phyloP scores from a whole-genome alignment of 2,797 vertebrate species.

The Uromys caudimaculatus region DNA sequence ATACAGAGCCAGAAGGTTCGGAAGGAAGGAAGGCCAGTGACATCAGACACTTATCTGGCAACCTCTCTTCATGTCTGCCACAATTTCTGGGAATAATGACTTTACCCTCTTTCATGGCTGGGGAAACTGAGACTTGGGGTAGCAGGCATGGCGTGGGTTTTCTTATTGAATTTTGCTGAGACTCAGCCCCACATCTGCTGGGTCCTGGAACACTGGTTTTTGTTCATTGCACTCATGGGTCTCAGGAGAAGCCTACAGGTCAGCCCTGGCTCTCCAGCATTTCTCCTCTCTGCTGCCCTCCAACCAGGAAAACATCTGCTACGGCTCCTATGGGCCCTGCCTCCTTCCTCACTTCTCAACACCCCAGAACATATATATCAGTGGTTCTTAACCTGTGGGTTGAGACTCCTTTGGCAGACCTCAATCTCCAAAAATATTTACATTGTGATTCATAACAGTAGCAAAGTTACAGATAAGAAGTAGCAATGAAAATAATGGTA shows the following conservation, averaged over 20 bases:
- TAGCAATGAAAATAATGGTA: not conserved
- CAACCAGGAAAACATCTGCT: rapidly evolving
- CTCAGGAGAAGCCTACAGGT: not conserved
- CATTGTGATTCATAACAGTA: not conserved
- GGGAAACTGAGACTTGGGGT: not conserved
- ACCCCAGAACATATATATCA: too few relatives aligned
- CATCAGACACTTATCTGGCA: not conserved
- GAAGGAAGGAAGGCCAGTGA: not conserved
- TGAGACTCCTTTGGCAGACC: not conserved
- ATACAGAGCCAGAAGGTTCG: not conserved
- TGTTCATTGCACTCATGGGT: rapidly evolving
- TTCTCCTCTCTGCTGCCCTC: not conserved
- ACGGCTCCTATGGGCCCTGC: not conserved
- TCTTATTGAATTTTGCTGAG: not conserved
- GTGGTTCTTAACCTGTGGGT: not conserved
- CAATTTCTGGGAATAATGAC: not conserved
- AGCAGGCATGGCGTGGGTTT: not conserved
- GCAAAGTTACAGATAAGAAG: too few relatives aligned
- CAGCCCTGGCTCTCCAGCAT: not conserved
- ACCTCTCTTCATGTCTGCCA: not conserved
- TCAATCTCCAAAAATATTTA: not conserved
- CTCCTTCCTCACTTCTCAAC: not conserved
- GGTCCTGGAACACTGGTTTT: not conserved
- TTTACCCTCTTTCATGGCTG: not conserved
- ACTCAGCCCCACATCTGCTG: rapidly evolving